These are phyloP conservation scores for Etheostoma cragini DNA, from an alignment of 2,113 vertebrate species.

Conservation along the genomic window DNA sequence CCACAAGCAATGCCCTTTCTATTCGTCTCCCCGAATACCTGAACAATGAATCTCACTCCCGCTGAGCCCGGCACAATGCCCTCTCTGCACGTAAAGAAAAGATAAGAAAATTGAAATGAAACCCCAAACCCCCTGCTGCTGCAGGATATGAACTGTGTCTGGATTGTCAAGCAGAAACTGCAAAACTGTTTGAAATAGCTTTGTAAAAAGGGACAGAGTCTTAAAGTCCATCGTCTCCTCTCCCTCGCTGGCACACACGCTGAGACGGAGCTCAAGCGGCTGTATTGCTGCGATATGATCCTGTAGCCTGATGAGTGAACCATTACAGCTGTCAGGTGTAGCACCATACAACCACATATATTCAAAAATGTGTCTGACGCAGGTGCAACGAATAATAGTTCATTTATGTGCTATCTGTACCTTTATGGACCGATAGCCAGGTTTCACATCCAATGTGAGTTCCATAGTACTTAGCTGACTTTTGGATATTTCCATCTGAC, in stretches of 20 bases:
- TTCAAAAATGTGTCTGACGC: not conserved
- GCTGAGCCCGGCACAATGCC: slow-evolving; percentile 42
- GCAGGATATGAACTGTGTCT: slow-evolving; percentile 66
- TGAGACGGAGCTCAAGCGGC: slow-evolving; percentile 24
- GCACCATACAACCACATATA: not conserved
- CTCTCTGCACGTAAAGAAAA: slow-evolving; percentile 1
- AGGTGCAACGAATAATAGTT: not conserved
- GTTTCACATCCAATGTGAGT: not conserved
- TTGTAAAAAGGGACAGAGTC: slow-evolving; percentile 46
- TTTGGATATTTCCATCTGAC: not conserved
- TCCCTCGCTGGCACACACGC: slow-evolving; percentile 17
- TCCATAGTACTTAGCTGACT: not conserved
- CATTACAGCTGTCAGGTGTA: slow-evolving; percentile 24
- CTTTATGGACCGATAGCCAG: not conserved
- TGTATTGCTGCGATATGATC: slow-evolving; percentile 33
- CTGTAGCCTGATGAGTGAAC: slow-evolving; percentile 36
- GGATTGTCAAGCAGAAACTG: slow-evolving; percentile 50
- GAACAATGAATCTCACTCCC: slow-evolving; percentile 42
- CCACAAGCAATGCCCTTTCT: slow-evolving; percentile 42
- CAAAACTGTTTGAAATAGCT: slow-evolving; percentile 55
- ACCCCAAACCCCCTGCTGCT: slow-evolving; percentile 57
- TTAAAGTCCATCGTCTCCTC: slow-evolving; percentile 26
- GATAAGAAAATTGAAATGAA: slow-evolving; percentile 68
- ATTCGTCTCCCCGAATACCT: slow-evolving; percentile 48
- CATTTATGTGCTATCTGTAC: no score